Evolutionary conservation across 2,888 invertebrate genomes (phyloP).

Genomic region (Idaea dimidiata): DNA sequence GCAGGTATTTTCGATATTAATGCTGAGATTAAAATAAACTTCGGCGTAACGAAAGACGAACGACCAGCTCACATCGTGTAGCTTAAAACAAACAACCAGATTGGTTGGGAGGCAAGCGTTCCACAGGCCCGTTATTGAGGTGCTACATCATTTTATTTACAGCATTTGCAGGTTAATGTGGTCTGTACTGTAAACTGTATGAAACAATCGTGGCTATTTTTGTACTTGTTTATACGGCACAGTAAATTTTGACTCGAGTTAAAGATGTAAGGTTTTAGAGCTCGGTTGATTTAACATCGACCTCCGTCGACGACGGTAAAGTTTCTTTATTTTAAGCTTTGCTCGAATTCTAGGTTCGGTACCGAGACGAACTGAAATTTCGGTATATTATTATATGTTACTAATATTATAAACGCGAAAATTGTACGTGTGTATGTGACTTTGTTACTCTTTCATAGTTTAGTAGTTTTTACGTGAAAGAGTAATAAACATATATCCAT

Average conservation of each 20-base stretch:
- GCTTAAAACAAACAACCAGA: constrained; percentile 73
- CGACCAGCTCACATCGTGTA: constrained; percentile 53
- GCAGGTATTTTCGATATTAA: constrained; percentile 75
- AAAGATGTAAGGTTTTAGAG: constrained; percentile 10
- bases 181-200: constrained; percentile 56
- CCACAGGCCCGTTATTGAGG: constrained; percentile 65
- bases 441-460: no score
- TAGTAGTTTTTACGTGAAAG: no score
- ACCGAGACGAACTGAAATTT: no score
- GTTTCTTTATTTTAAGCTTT: constrained; percentile 21
- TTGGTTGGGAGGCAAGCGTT: constrained; percentile 56
- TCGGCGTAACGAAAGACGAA: constrained; percentile 62
- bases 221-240: constrained; percentile 48
- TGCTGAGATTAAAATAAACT: constrained; percentile 71
- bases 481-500: no score
- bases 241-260: constrained; percentile 37
- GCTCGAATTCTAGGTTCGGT: no score
- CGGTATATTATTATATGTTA: no score
- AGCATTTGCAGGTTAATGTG: constrained; percentile 68
- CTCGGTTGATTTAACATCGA: neutral
- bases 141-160: constrained; percentile 77
- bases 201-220: constrained; percentile 69
- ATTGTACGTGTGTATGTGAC: no score
- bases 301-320: constrained; percentile 1
- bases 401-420: no score